phyloP scores from a whole-genome alignment of 1,140 invertebrate species.

The Drosophila nikananu region DNA sequence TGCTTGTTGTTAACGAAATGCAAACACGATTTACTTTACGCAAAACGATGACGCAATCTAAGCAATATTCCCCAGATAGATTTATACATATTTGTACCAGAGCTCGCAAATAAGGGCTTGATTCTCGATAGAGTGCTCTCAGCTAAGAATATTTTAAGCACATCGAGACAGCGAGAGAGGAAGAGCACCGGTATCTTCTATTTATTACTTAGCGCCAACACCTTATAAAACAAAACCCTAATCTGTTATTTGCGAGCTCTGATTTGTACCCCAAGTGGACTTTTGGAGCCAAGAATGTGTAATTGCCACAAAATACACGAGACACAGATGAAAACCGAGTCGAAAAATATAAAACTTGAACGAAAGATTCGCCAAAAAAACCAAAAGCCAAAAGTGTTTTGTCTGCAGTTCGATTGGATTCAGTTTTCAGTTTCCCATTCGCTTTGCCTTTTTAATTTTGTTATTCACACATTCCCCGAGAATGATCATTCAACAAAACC shows the following conservation, averaged over 20 bases:
- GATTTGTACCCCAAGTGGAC: constrained; percentile 13
- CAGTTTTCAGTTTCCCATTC: constrained; percentile 57
- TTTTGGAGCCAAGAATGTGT: constrained; percentile 48
- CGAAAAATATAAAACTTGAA: constrained; percentile 52
- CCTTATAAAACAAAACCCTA: too few relatives aligned
- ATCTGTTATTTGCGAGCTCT: constrained; percentile 8
- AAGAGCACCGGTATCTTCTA: neutral
- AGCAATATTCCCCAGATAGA: constrained; percentile 45
- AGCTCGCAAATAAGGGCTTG: neutral
- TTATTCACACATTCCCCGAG: constrained; percentile 2
- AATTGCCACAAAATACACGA: constrained; percentile 38
- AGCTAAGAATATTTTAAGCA: too few relatives aligned
- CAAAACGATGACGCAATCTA: constrained; percentile 19
- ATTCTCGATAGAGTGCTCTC: neutral
- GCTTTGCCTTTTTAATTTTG: constrained; percentile 5
- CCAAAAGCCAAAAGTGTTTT: constrained; percentile 66
- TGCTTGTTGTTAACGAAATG: constrained; percentile 66
- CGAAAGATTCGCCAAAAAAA: constrained; percentile 66
- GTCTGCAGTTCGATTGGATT: constrained; percentile 71
- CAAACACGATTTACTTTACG: constrained; percentile 56
- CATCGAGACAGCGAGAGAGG: neutral
- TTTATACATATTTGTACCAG: constrained; percentile 68
- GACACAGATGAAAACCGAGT: constrained; percentile 38
- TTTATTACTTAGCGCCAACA: neutral
- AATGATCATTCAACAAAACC: neutral